phyloP scores from a whole-genome alignment of 2,888 invertebrate species.

The Heliconius sara region DNA sequence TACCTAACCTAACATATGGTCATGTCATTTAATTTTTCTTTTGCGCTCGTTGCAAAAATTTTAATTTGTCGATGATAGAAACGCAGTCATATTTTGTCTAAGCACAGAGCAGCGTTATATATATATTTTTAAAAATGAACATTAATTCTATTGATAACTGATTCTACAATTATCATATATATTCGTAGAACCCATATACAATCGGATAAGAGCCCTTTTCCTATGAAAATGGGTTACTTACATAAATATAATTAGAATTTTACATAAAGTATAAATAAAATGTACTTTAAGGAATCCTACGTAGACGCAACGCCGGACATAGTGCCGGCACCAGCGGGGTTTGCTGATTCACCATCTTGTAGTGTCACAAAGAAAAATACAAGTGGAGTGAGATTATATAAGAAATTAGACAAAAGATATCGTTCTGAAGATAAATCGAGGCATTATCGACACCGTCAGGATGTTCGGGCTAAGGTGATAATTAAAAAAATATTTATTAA shows the following conservation, averaged over 20 bases:
- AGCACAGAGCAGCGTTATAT: not conserved
- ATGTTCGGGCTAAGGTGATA: slow-evolving; percentile 90
- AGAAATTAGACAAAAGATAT: slow-evolving; percentile 90
- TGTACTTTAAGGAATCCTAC: slow-evolving; percentile 71
- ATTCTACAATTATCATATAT: no score
- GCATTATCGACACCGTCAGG: slow-evolving; percentile 87
- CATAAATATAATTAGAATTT: not conserved
- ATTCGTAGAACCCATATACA: no score
- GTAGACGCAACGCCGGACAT: slow-evolving; percentile 86
- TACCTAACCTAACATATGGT: not conserved
- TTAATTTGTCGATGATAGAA: not conserved
- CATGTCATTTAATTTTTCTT: not conserved
- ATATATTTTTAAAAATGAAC: not conserved
- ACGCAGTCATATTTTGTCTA: not conserved
- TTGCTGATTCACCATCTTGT: slow-evolving; percentile 91
- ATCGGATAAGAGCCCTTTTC: no score
- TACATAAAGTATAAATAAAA: not conserved
- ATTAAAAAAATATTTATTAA: not conserved
- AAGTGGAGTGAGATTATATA: slow-evolving; percentile 86
- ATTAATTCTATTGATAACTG: no score
- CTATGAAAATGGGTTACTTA: not conserved
- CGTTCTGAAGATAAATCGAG: slow-evolving; percentile 90
- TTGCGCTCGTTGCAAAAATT: not conserved
- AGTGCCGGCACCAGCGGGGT: slow-evolving; percentile 94
- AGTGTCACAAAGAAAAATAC: slow-evolving; percentile 66